A percentile compares a stretch with the other conserved stretches of the same genome.
These are phyloP conservation scores for Ochotona princeps DNA, from an alignment of 2,113 vertebrate species.

Conservation along the genomic window DNA sequence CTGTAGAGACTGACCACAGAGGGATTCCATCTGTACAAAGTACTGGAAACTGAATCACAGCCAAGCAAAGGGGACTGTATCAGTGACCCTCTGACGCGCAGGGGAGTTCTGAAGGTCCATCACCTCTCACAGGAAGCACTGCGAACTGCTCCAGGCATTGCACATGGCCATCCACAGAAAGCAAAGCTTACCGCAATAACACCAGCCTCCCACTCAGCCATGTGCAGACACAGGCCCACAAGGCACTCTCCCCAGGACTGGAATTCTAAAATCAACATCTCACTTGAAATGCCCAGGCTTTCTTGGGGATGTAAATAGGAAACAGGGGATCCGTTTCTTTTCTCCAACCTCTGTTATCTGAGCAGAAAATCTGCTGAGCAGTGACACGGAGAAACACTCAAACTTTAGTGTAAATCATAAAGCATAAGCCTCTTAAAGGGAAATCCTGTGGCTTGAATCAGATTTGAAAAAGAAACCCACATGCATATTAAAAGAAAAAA, in stretches of 20 bases:
- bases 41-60: neutral
- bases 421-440: neutral
- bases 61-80: neutral
- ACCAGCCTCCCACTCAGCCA: neutral
- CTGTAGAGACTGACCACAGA: too few species aligned
- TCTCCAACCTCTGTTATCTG: neutral
- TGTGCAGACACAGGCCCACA: neutral
- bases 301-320: conserved; percentile 20
- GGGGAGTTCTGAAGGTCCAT: neutral
- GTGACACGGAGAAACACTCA: neutral
- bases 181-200: neutral
- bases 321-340: neutral
- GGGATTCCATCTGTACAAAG: too few species aligned
- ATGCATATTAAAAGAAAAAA: neutral
- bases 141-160: neutral
- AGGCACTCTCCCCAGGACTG: neutral
- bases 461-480: neutral
- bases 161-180: neutral
- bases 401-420: neutral
- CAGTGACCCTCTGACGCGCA: neutral
- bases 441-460: neutral
- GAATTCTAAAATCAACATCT: conserved; percentile 47
- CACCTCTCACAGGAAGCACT: neutral
- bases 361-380: neutral
- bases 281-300: neutral